Evolutionary conservation across 1,140 invertebrate species (phyloP).

Genomic region (Muscidifurax raptorellus): DNA sequence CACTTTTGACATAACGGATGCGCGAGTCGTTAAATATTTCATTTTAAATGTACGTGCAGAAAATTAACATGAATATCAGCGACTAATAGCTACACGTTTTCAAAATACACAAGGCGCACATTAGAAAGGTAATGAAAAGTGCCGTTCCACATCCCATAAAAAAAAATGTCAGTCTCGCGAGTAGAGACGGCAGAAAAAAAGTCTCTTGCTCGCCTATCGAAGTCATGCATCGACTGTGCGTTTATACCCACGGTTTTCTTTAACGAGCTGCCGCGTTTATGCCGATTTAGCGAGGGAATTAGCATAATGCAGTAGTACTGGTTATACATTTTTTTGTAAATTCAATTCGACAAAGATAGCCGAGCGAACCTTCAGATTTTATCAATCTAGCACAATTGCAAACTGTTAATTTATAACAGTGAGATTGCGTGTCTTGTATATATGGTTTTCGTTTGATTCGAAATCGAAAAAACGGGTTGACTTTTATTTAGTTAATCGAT

Average conservation of each 20-base stretch:
- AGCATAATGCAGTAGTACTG: slow-evolving; percentile 35
- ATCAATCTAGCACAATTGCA: slow-evolving; percentile 19
- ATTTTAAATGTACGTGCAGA: no score
- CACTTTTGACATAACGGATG: no score
- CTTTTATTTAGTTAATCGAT: no score
- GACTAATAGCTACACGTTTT: background rate
- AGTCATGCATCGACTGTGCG: slow-evolving; percentile 1
- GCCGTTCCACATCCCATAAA: background rate
- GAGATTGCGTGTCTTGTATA: no score
- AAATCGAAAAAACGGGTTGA: no score
- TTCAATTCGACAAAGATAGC: background rate
- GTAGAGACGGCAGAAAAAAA: background rate
- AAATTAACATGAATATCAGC: background rate
- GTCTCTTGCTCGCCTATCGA: background rate
- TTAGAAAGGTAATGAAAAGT: slow-evolving; percentile 26
- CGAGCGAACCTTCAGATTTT: slow-evolving; percentile 20
- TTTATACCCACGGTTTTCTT: background rate
- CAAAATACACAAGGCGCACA: background rate
- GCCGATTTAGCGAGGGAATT: slow-evolving; percentile 9
- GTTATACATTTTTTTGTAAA: slow-evolving; percentile 9
- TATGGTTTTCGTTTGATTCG: no score
- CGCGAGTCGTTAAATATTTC: background rate
- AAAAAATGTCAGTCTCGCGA: slow-evolving; percentile 13
- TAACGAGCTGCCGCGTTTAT: background rate
- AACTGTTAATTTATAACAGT: background rate